Percentiles rank a stretch among this genome's conserved stretches.
phyloP scores from a whole-genome alignment of 1,140 invertebrate species.

The Caenorhabditis brenneri region DNA sequence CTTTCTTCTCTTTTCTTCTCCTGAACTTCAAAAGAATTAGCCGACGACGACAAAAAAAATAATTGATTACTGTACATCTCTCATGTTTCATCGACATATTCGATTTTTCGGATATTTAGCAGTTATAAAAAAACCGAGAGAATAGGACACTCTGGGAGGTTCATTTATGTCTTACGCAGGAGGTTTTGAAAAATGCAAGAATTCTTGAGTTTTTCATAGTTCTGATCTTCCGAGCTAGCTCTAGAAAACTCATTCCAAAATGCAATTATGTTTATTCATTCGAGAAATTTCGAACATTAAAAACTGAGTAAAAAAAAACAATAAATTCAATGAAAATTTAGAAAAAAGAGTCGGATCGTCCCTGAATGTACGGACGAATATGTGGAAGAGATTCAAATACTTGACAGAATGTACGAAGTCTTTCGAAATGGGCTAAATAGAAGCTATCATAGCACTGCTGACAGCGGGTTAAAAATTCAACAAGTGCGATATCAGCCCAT shows the following conservation, averaged over 20 bases:
- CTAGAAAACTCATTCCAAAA: too few species aligned
- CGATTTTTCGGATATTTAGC: background rate
- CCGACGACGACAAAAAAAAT: constrained; percentile 7
- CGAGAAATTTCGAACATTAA: background rate
- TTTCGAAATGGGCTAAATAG: constrained; percentile 46
- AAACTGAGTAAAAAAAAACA: background rate
- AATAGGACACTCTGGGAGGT: too few species aligned
- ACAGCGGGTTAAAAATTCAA: constrained; percentile 44
- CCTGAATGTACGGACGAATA: constrained; percentile 41
- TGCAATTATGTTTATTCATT: too few species aligned
- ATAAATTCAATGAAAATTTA: background rate
- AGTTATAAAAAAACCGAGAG: background rate
- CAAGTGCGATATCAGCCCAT: constrained; percentile 49
- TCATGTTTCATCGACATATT: background rate
- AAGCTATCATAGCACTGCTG: constrained; percentile 49
- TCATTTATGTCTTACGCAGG: too few species aligned
- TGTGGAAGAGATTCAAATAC: constrained; percentile 45
- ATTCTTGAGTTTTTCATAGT: too few species aligned
- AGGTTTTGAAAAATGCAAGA: too few species aligned
- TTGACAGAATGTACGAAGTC: constrained; percentile 20
- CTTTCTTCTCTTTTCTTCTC: background rate
- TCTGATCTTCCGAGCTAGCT: too few species aligned
- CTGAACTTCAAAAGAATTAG: constrained; percentile 27
- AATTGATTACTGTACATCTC: constrained; percentile 40
- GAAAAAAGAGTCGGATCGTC: constrained; percentile 31